phyloP scores from a whole-genome alignment of 1,140 invertebrate species.

The Hirudo medicinalis region DNA sequence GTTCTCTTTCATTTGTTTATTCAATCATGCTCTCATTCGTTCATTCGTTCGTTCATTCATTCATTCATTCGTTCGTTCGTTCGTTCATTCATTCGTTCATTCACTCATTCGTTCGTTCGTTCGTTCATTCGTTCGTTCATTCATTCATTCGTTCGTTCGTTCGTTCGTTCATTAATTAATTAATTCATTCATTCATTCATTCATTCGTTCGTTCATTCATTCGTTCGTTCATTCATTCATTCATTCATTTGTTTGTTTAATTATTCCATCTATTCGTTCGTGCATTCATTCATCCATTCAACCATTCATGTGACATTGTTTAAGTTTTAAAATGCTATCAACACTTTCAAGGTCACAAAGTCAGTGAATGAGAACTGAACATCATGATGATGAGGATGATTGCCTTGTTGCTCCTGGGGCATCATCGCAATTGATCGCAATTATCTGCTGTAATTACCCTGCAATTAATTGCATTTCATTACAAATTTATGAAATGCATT shows the following conservation, averaged over 20 bases:
- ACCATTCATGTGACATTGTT: neutral
- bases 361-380: too few relatives aligned
- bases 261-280: too few relatives aligned
- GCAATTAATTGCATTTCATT: too few relatives aligned
- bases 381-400: too few relatives aligned
- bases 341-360: too few relatives aligned
- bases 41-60: slow-evolving; percentile 2
- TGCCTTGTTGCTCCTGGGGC: too few relatives aligned
- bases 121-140: neutral
- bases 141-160: neutral
- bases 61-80: neutral
- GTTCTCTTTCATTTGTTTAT: neutral
- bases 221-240: slow-evolving; percentile 7
- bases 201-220: neutral
- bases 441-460: too few relatives aligned
- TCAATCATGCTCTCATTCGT: neutral
- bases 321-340: too few relatives aligned
- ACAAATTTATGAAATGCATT: too few relatives aligned
- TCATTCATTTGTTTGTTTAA: neutral
- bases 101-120: neutral
- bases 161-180: neutral
- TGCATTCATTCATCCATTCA: neutral
- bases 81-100: neutral
- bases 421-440: too few relatives aligned
- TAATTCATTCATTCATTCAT: neutral